These are phyloP conservation scores for Merluccius polli DNA, from an alignment of 2,797 vertebrate species.

Conservation along the genomic window DNA sequence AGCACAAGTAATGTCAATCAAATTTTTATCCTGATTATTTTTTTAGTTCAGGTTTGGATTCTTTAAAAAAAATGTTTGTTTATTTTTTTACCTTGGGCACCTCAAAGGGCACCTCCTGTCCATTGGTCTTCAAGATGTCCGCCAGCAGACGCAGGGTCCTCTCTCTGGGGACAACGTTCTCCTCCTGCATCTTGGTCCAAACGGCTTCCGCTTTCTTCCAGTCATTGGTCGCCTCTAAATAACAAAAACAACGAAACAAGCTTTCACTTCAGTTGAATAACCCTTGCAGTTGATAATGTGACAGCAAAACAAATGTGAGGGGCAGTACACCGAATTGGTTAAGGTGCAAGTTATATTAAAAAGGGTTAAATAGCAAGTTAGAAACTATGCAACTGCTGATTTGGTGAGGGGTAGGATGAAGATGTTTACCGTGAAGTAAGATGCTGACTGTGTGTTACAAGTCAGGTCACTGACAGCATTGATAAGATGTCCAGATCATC, in stretches of 20 bases:
- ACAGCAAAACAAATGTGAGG: background rate
- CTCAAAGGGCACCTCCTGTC: slow-evolving; percentile 84
- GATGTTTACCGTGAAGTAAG: no score
- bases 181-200: slow-evolving; percentile 96
- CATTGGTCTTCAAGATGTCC: slow-evolving; percentile 74
- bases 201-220: slow-evolving; percentile 80
- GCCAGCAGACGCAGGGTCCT: slow-evolving; percentile 81
- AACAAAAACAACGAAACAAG: background rate
- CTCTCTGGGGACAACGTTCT: slow-evolving; percentile 85
- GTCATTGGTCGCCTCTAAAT: slow-evolving; percentile 75
- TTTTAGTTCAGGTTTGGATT: background rate
- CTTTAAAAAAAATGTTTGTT: background rate
- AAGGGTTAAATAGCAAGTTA: background rate
- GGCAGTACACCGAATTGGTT: no score
- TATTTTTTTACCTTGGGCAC: slow-evolving; percentile 79
- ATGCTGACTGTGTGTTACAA: no score
- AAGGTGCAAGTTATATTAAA: background rate
- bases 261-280: background rate
- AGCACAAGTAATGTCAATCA: background rate
- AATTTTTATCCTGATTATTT: background rate
- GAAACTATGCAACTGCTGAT: background rate
- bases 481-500: background rate
- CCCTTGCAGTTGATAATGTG: background rate
- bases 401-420: background rate
- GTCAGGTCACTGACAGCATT: no score